Conservation (phyloP, 2,797 vertebrate genomes). For the Pteronotus mesoamericanus region DNA sequence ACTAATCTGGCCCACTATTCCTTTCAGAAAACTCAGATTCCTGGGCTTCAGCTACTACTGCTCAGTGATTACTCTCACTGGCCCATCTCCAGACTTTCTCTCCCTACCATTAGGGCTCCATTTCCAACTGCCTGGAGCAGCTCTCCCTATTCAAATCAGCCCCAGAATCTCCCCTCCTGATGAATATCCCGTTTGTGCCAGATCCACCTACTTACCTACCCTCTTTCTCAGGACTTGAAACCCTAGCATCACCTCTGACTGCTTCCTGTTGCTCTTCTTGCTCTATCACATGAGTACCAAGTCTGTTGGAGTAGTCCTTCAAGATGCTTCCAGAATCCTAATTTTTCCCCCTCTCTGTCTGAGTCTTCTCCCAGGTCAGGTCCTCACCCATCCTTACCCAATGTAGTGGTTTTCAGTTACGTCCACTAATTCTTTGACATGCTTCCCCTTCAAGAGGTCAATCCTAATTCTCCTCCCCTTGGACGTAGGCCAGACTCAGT, state of each 20-base stretch:
- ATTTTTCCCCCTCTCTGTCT: neutral
- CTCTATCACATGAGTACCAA: neutral
- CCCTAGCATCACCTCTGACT: neutral
- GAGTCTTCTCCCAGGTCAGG: neutral
- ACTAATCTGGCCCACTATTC: neutral
- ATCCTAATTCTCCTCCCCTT: neutral
- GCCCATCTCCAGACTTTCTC: neutral
- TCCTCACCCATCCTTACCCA: neutral
- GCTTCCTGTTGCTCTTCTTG: neutral
- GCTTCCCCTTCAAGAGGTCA: neutral
- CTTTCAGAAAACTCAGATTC: neutral
- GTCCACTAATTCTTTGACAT: neutral
- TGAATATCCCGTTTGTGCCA: neutral
- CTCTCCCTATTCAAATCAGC: neutral
- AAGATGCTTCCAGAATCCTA: neutral
- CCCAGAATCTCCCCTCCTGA: neutral
- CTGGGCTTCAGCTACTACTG: neutral
- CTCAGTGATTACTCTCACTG: neutral
- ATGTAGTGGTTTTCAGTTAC: neutral
- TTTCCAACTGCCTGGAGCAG: neutral
- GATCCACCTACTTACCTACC: neutral
- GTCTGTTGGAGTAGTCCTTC: neutral
- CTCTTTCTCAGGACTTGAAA: neutral
- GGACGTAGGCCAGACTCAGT: neutral
- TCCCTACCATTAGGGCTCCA: neutral